Base-by-base conservation (phyloP, 2,113 vertebrate species). In the Mirza zaza region DNA sequence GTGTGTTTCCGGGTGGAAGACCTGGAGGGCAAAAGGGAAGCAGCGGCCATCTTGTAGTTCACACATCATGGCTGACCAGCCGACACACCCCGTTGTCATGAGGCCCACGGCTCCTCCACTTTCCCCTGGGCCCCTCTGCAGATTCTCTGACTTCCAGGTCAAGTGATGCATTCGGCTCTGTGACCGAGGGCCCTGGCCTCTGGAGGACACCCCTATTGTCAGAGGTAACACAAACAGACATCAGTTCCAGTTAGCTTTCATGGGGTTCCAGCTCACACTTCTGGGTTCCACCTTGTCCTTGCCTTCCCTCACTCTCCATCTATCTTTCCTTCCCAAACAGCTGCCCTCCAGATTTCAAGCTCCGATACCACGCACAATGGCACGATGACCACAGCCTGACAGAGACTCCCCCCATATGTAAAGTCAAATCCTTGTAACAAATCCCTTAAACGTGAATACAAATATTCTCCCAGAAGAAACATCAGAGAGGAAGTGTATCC, bases 121-220 rank as follows among this genome's bases (percentile, higher is more conserved):
- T 68, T 91, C 20, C 83, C 8, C 12, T 27, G 23, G 21, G 59
- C 25, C 52, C 39, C 34, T 52, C 76, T 63, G 45, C 34, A 34
- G 18, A 48, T n/a, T 91, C 92, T 65, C 71, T 61, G 86, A 59
- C 42, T 73, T 52, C 71, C 71, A 95, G 36, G 32, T 52, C 55
- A 87, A 50, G n/a, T 0, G 0, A 8, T 17, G 10, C 39, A 23
- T 90, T 92, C 68, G 25, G n/a, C n/a, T 45, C 29, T 61, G 42
- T n/a, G n/a, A 59, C 23, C 42, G 17, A 79, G 61, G 65, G 32
- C 29, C 36, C 48, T 21, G 2, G 13, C 11, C 87, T 65, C 13
- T n/a, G 32, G 14, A 52, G 55, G 39, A 83, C 45, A 52, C 39
- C 3, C 29, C 25, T 7, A 6, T 48, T 45, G 23, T 34, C 52